phyloP scores from a whole-genome alignment of 1,140 invertebrate genomes.

The Lordiphosa mommai region DNA sequence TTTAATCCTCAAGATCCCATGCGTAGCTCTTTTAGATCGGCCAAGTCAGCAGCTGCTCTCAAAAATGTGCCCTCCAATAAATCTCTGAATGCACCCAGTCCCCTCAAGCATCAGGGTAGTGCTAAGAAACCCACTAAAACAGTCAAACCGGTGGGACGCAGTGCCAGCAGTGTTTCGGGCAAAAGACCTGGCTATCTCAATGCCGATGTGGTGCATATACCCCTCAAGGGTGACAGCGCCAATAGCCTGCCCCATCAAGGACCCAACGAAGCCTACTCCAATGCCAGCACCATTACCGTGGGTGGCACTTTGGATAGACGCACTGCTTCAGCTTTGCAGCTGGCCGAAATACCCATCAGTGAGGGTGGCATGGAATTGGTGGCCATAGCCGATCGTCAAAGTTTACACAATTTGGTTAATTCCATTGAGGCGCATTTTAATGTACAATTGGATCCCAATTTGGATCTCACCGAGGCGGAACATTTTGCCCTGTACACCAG shows the following conservation, averaged over 20 bases:
- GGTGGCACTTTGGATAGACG: slow-evolving; percentile 65
- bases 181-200: slow-evolving; percentile 79
- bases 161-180: slow-evolving; percentile 82
- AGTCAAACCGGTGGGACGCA: slow-evolving; percentile 81
- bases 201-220: slow-evolving; percentile 82
- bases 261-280: slow-evolving; percentile 61
- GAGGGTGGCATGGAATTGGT: slow-evolving; percentile 79
- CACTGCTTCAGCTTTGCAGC: slow-evolving; percentile 74
- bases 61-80: slow-evolving; percentile 26
- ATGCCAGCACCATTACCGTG: slow-evolving; percentile 70
- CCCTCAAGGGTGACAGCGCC: slow-evolving; percentile 81
- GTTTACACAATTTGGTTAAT: slow-evolving; percentile 69
- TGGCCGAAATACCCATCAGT: slow-evolving; percentile 74
- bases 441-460: slow-evolving; percentile 77
- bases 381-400: slow-evolving; percentile 78
- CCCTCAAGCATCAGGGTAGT: slow-evolving; percentile 23
- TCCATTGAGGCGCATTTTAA: slow-evolving; percentile 76
- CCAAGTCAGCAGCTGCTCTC: slow-evolving; percentile 37
- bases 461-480: slow-evolving; percentile 90
- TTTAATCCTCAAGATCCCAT: slow-evolving; percentile 59
- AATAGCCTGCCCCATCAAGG: slow-evolving; percentile 60
- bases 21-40: slow-evolving; percentile 57
- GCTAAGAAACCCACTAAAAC: slow-evolving; percentile 36
- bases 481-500: slow-evolving; percentile 92
- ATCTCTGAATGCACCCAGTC: slow-evolving; percentile 23